phyloP scores from a whole-genome alignment of 2,113 vertebrate species.

The Nothocercus nigrocapillus region DNA sequence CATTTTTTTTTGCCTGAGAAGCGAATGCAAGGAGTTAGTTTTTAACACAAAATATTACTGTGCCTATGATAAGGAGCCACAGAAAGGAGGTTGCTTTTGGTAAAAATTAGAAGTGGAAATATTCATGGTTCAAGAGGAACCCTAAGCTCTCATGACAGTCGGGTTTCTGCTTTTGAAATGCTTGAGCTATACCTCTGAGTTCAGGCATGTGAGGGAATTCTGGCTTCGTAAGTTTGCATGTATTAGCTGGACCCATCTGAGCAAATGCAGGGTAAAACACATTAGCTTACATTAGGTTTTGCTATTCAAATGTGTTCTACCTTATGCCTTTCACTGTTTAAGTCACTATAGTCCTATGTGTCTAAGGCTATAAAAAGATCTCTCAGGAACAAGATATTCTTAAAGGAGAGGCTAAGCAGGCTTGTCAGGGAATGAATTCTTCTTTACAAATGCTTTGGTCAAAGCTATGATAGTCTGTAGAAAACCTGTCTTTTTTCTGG shows the following conservation, averaged over 20 bases:
- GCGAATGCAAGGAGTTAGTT: neutral
- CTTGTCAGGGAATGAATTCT: neutral
- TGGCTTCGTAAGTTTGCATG: fast-evolving
- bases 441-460: neutral
- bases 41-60: neutral
- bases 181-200: neutral
- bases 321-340: neutral
- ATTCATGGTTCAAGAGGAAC: neutral
- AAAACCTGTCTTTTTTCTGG: neutral
- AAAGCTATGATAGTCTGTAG: neutral
- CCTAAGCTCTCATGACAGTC: neutral
- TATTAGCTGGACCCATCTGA: neutral
- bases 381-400: neutral
- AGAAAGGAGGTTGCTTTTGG: neutral
- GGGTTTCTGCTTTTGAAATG: conserved; percentile 20
- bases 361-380: neutral
- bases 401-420: conserved; percentile 23
- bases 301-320: neutral
- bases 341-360: neutral
- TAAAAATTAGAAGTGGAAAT: neutral
- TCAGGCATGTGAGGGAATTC: neutral
- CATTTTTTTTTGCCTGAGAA: neutral
- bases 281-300: neutral
- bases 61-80: neutral
- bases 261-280: neutral